A percentile compares a stretch with the other conserved stretches of the same genome.
phyloP scores from a whole-genome alignment of 2,888 invertebrate species.

The Pandemis cinnamomeana region DNA sequence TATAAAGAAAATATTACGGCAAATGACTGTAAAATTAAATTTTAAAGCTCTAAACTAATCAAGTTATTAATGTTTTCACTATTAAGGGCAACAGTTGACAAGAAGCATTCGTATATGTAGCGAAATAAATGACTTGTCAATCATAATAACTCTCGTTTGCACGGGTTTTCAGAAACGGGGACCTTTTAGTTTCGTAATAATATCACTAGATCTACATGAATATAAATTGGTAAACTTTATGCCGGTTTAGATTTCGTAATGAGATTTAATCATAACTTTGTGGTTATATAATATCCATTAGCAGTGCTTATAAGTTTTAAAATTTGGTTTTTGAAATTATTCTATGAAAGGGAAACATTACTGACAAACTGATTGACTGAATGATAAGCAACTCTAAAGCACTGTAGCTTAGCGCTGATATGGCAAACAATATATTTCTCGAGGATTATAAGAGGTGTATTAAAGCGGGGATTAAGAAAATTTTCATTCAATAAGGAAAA shows the following conservation, averaged over 20 bases:
- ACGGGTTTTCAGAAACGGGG: not conserved
- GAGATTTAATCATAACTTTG: slow-evolving; percentile 26
- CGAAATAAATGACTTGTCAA: not conserved
- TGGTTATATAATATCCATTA: not conserved
- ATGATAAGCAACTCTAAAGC: too few species aligned
- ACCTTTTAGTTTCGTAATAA: slow-evolving; percentile 14
- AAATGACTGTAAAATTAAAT: not conserved
- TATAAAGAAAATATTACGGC: not conserved
- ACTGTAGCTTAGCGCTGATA: too few species aligned
- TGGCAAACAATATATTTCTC: too few species aligned
- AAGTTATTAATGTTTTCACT: too few species aligned
- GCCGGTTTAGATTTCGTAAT: slow-evolving; percentile 10
- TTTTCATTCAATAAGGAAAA: too few species aligned
- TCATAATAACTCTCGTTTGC: not conserved
- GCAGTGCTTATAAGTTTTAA: not conserved
- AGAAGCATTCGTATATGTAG: not conserved
- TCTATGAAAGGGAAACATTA: not conserved
- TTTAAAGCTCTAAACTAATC: not conserved
- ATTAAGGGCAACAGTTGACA: not conserved
- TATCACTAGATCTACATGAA: slow-evolving; percentile 20
- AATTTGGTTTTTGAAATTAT: not conserved
- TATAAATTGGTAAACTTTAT: slow-evolving; percentile 29
- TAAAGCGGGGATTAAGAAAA: too few species aligned
- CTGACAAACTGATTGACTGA: too few species aligned
- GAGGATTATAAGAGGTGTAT: too few species aligned